Evolutionary conservation across 1,140 invertebrate genomes (phyloP), one percentile per base, ranked within the genome.

Genomic region (Saccostrea cuccullata): DNA sequence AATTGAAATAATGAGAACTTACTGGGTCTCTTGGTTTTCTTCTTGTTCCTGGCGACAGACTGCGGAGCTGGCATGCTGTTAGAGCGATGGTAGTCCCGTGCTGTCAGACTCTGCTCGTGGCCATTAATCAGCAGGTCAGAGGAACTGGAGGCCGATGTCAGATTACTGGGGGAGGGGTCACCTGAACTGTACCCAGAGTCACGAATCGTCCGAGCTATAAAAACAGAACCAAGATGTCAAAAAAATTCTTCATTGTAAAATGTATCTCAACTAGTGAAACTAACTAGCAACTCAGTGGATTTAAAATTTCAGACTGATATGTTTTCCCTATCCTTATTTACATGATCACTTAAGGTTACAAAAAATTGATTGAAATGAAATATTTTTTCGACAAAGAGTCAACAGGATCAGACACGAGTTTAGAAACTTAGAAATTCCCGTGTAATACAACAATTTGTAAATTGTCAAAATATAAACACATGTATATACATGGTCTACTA

Each of bases 101-200:
- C 85, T 56, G 84, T 82, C 20, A 90, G 8, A 8, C 55, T 86
- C 55, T 89, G 86, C 60, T 90, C 64, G 73, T 90, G 91, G 47
- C 90, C 90, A 36, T 89, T 88, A 26, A 85, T 55, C 17, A 88
- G 30, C 5, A 77, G 70, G 26, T 91, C 86, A 0, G 86, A 23
- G 12, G 87, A 84, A 30, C 84, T 67, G 0, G 82, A 17, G 0
- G 77, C 86, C 17, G 77, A 86, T 0, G 90, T 91, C 60, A 91
- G 84, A 56, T 91, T 91, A 67, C 93, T 93, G 0, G 94, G 94
- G 6, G 94, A 94, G 0, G 93, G 94, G 70, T 94, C 94, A 26
- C 93, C 92, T 5, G 94, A 95, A 87, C 94, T 91, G 36, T 94
- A 91, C 12, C 94, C 94, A 12, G 94, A 94, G 87, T 95, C 94